These are phyloP conservation scores for Phymanthus crucifer DNA, from an alignment of 92 coral and sea anemone species.

Conservation along the genomic window DNA sequence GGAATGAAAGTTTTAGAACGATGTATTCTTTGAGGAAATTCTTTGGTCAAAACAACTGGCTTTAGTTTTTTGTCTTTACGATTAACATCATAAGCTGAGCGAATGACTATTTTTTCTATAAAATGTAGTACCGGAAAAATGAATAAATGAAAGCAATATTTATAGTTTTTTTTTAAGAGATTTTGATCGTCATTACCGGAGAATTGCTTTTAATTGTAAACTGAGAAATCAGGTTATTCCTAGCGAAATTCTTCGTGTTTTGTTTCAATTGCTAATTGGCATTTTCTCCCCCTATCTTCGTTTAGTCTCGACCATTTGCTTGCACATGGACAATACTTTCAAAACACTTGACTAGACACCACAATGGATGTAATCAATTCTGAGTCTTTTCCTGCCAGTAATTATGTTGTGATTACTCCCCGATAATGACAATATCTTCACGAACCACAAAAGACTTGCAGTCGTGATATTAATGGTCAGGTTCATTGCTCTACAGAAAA, in stretches of 20 bases:
- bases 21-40: no score
- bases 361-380: slow-evolving; percentile 4
- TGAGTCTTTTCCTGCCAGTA: not conserved
- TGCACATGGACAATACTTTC: not conserved
- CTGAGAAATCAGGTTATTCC: not conserved
- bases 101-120: no score
- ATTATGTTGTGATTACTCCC: slow-evolving; percentile 9
- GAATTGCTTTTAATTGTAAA: not conserved
- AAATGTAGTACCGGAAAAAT: no score
- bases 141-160: no score
- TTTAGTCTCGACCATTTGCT: not conserved
- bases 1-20: not conserved
- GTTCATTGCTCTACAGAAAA: not conserved
- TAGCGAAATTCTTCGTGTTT: not conserved
- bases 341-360: slow-evolving; percentile 1
- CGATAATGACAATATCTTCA: not conserved
- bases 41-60: no score
- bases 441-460: slow-evolving; percentile 6
- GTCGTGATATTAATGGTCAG: not conserved
- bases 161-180: no score
- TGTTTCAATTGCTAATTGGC: not conserved
- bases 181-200: no score
- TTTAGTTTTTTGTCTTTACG: no score
- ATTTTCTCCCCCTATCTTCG: not conserved
- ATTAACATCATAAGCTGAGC: no score